These are phyloP conservation scores for Prolemur simus DNA, from an alignment of 2,113 vertebrate species.

Conservation along the genomic window DNA sequence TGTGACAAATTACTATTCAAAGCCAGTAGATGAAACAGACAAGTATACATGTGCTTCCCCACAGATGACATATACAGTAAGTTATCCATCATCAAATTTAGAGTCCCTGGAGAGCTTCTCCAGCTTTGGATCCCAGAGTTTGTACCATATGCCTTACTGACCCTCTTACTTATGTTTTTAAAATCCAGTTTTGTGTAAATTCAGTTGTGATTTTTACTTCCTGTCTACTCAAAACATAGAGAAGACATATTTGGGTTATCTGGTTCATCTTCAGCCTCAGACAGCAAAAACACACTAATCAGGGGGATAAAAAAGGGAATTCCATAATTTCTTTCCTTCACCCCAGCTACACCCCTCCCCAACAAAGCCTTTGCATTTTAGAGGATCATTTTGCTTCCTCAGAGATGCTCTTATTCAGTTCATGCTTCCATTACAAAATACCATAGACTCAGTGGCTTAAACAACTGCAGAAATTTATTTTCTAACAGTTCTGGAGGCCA, in stretches of 20 bases:
- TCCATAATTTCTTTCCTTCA: background rate
- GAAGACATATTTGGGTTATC: background rate
- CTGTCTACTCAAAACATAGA: background rate
- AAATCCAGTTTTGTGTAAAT: background rate
- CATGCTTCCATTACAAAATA: background rate
- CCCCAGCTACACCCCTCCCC: fast-evolving
- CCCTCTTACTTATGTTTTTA: background rate
- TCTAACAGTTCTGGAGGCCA: background rate
- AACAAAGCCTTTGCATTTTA: fast-evolving
- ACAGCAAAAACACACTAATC: background rate
- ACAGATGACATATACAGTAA: too few relatives aligned
- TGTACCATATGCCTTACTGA: background rate
- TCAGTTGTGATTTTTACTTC: background rate
- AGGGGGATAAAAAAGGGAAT: background rate
- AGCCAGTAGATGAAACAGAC: too few relatives aligned
- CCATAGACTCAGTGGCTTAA: background rate
- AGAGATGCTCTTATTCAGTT: background rate
- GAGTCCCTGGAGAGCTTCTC: too few relatives aligned
- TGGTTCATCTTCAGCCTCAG: background rate
- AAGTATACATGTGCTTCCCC: too few relatives aligned
- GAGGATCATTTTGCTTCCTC: background rate
- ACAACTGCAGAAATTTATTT: background rate
- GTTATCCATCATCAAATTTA: too few relatives aligned
- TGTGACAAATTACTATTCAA: too few relatives aligned
- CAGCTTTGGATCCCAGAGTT: background rate